Percentiles rank a stretch among this genome's conserved stretches.
Evolutionary conservation across 2,797 vertebrate genomes (phyloP).

Genomic region (Atherinosoma microstoma): DNA sequence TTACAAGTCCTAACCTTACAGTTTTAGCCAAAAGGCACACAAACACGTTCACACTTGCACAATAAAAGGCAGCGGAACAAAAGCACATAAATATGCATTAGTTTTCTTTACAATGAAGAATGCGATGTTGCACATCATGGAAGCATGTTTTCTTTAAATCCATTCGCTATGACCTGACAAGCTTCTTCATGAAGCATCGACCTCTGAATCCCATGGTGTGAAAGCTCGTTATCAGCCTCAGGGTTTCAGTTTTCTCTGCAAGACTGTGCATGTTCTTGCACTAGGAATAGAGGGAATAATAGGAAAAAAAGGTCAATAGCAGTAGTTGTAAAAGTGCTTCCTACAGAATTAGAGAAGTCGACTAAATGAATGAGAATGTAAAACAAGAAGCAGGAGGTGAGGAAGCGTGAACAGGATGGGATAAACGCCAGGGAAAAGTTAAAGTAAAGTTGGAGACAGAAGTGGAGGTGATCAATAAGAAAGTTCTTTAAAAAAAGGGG

Average conservation of each 20-base stretch:
- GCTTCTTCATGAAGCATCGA: slow-evolving; percentile 8
- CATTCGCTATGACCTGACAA: neutral
- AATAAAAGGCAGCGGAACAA: slow-evolving; percentile 16
- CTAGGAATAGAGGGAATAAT: slow-evolving; percentile 14
- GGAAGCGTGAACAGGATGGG: neutral
- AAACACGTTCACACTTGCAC: slow-evolving; percentile 14
- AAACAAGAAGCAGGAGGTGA: slow-evolving; percentile 7
- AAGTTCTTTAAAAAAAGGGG: neutral
- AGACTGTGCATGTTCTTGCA: neutral
- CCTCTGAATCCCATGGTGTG: neutral
- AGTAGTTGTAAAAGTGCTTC: neutral
- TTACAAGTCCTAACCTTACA: slow-evolving; percentile 81
- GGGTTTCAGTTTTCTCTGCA: neutral
- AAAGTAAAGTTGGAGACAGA: neutral
- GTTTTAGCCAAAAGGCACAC: slow-evolving; percentile 69
- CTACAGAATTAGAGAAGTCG: neutral
- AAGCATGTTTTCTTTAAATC: slow-evolving; percentile 3
- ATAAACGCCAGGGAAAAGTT: neutral
- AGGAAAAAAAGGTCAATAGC: neutral
- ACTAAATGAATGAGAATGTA: slow-evolving; percentile 17
- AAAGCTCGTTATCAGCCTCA: neutral
- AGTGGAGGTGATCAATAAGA: slow-evolving; percentile 5
- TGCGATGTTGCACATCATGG: neutral
- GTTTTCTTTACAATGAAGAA: slow-evolving; percentile 18
- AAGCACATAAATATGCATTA: slow-evolving; percentile 39